Percentiles rank a stretch among this genome's conserved stretches.
These are phyloP conservation scores for Oreortyx pictus DNA, from an alignment of 2,797 vertebrate genomes.

Conservation along the genomic window DNA sequence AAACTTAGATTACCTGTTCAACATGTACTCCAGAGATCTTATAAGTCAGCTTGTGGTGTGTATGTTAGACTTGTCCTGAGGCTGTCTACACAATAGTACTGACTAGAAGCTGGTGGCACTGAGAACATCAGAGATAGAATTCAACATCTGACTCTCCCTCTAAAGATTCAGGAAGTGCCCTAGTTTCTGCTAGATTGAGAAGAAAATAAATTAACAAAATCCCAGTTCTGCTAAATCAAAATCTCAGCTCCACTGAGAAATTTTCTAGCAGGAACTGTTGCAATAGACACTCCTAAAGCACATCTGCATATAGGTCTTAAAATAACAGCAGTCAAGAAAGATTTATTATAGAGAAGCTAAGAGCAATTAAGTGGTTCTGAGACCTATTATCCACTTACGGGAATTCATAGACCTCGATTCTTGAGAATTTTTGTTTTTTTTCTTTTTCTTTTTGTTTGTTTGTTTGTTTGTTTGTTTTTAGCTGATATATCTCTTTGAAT, in stretches of 20 bases:
- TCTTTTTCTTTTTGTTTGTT: no score
- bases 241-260: neutral
- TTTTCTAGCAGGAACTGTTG: neutral
- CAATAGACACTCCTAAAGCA: neutral
- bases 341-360: neutral
- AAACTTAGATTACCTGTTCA: neutral
- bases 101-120: neutral
- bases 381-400: neutral
- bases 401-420: neutral
- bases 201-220: neutral
- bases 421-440: neutral
- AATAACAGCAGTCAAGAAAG: neutral
- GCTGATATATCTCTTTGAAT: neutral
- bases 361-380: neutral
- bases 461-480: no score
- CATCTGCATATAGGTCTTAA: neutral
- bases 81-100: neutral
- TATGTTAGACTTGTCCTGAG: neutral
- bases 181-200: neutral
- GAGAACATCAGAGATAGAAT: neutral
- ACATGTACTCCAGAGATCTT: neutral
- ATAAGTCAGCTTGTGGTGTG: neutral
- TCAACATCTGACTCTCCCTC: neutral
- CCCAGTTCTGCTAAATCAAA: neutral
- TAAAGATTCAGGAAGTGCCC: neutral